phyloP scores from a whole-genome alignment of 2,888 invertebrate genomes.

The Temnothorax ravouxi region DNA sequence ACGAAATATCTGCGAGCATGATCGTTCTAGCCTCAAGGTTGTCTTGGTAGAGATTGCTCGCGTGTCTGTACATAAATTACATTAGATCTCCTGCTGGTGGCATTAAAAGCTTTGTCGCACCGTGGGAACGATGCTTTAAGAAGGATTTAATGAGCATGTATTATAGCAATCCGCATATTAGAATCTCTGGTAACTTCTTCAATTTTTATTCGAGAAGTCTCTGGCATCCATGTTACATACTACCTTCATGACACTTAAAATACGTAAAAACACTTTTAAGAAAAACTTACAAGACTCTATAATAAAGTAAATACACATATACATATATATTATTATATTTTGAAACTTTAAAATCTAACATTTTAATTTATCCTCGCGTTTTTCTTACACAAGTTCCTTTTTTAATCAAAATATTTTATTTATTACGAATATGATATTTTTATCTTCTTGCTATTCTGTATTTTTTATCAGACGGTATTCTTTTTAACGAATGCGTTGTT shows the following conservation, averaged over 20 bases:
- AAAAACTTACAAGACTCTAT: too few relatives aligned
- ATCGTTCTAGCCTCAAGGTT: constrained; percentile 53
- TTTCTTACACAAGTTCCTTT: too few relatives aligned
- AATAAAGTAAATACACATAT: too few relatives aligned
- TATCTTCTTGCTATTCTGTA: not conserved
- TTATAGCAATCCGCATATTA: not conserved
- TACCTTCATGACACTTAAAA: too few relatives aligned
- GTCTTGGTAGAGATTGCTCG: constrained; percentile 22
- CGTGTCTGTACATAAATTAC: constrained; percentile 47
- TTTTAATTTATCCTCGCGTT: too few relatives aligned
- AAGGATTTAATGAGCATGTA: constrained; percentile 29
- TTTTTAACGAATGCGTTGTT: not conserved
- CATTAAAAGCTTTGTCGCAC: constrained; percentile 27
- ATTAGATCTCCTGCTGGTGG: constrained; percentile 7
- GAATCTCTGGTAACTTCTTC: not conserved
- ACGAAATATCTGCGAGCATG: constrained; percentile 61
- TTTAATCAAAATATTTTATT: too few relatives aligned
- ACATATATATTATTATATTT: too few relatives aligned
- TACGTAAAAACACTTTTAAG: too few relatives aligned
- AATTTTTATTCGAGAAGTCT: not conserved
- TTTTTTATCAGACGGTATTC: not conserved
- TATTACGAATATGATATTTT: too few relatives aligned
- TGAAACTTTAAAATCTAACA: too few relatives aligned
- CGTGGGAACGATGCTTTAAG: not conserved
- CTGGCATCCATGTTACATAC: not conserved